phyloP scores from a whole-genome alignment of 2,113 vertebrate species.

The Ploceus nigricollis region DNA sequence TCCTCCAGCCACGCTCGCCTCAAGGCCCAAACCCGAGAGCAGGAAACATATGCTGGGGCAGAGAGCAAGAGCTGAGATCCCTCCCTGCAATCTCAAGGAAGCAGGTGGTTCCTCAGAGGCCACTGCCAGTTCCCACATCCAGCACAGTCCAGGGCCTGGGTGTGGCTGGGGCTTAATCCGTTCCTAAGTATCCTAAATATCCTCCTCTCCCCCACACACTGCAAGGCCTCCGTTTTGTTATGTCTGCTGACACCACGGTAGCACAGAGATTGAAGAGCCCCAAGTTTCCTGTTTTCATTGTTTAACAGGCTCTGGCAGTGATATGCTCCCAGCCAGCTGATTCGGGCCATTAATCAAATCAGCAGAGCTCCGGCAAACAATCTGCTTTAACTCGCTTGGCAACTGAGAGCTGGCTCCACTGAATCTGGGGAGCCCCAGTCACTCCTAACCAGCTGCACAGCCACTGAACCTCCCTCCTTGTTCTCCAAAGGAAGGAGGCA shows the following conservation, averaged over 20 bases:
- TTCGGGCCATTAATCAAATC: conserved; percentile 9
- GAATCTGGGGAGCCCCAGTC: background rate
- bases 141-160: background rate
- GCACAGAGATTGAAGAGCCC: background rate
- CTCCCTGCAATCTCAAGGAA: conserved; percentile 50
- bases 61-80: background rate
- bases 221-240: background rate
- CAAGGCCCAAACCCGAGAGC: background rate
- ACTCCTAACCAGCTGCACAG: background rate
- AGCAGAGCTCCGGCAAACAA: background rate
- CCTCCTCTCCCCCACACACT: background rate
- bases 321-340: background rate
- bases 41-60: conserved; percentile 19
- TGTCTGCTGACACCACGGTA: background rate
- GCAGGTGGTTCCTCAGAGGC: conserved; percentile 45
- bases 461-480: background rate
- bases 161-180: background rate
- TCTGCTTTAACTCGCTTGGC: conserved; percentile 12
- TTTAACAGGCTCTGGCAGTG: background rate
- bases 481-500: background rate
- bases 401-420: background rate
- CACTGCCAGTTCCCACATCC: background rate
- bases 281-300: conserved; percentile 20
- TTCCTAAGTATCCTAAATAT: background rate
- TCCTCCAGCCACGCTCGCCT: background rate